phyloP scores from a whole-genome alignment of 2,888 invertebrate genomes.

The Lasioglossum marginatum region DNA sequence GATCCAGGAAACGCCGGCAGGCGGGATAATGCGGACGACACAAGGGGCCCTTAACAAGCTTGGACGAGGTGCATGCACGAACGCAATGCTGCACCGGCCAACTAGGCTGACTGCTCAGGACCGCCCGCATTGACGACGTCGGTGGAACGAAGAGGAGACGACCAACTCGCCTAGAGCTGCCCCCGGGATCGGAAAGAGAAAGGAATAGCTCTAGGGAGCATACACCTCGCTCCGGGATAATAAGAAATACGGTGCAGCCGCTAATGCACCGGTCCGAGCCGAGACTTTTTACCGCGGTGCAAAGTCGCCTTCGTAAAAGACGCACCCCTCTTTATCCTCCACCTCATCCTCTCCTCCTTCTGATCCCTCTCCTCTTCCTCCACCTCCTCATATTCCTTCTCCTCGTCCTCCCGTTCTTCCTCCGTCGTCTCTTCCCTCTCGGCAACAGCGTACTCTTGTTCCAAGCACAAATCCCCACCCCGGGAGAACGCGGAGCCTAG shows the following conservation, averaged over 20 bases:
- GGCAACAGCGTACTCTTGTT: conserved; percentile 4
- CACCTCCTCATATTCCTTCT: background rate
- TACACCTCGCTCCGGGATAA: conserved; percentile 61
- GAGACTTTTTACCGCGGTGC: conserved; percentile 55
- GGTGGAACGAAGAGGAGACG: conserved; percentile 19
- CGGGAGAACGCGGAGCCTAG: background rate
- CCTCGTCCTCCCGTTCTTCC: background rate
- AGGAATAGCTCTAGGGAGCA: conserved; percentile 34
- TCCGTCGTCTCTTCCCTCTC: background rate
- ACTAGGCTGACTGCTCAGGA: conserved; percentile 69
- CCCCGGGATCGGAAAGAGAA: conserved; percentile 14
- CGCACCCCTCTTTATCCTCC: conserved; percentile 25
- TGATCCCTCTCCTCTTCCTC: background rate
- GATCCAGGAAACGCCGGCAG: conserved; percentile 70
- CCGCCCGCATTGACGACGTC: conserved; percentile 72
- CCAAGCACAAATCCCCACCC: conserved; percentile 31
- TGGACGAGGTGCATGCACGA: conserved; percentile 68
- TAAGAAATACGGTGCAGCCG: conserved; percentile 68
- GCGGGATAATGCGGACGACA: conserved; percentile 70
- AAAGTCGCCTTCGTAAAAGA: conserved; percentile 51
- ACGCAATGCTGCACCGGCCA: conserved; percentile 66
- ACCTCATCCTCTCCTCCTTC: conserved; percentile 9
- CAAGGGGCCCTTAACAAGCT: conserved; percentile 72
- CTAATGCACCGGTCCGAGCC: conserved; percentile 59
- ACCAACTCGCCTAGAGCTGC: background rate